Percentiles rank a stretch among this genome's conserved stretches.
Conservation (phyloP, 2,113 vertebrate species). For the Ctenodactylus gundi region DNA sequence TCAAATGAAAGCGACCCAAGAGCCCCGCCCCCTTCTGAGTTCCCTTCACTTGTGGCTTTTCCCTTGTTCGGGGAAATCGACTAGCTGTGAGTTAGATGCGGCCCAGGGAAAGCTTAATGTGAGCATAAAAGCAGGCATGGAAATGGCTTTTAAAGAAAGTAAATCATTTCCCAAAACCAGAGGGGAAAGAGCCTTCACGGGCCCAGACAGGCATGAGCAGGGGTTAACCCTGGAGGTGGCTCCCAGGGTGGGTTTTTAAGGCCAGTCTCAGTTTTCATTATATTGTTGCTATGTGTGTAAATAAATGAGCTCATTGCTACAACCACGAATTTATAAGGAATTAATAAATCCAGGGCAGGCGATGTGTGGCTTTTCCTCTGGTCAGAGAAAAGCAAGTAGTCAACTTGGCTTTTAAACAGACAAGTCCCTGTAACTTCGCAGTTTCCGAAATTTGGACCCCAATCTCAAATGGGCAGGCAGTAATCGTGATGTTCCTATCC, state of each 20-base stretch:
- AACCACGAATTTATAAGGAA: constrained; percentile 74
- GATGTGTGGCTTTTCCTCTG: constrained; percentile 67
- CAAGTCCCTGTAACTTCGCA: constrained; percentile 27
- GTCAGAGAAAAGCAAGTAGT: constrained; percentile 63
- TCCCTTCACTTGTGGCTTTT: not conserved
- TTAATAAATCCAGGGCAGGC: constrained; percentile 75
- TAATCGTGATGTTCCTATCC: constrained; percentile 12
- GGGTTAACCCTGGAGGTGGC: constrained; percentile 60
- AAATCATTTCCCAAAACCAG: not conserved
- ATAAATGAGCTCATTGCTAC: constrained; percentile 82
- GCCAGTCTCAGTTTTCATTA: constrained; percentile 78
- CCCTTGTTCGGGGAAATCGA: constrained; percentile 8
- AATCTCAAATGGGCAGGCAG: not conserved
- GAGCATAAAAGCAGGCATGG: constrained; percentile 2
- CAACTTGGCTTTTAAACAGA: constrained; percentile 63
- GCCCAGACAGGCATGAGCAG: constrained; percentile 40
- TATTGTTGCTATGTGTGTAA: constrained; percentile 81
- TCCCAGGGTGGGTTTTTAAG: constrained; percentile 65
- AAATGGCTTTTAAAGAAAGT: not conserved
- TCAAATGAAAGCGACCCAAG: constrained; percentile 49
- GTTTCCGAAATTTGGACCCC: constrained; percentile 11
- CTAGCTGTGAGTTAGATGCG: not conserved
- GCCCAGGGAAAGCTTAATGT: not conserved
- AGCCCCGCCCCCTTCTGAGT: not conserved
- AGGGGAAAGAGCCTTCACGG: constrained; percentile 18